These are phyloP conservation scores for Drosophila saltans DNA, from an alignment of 1,140 invertebrate genomes.

Conservation along the genomic window DNA sequence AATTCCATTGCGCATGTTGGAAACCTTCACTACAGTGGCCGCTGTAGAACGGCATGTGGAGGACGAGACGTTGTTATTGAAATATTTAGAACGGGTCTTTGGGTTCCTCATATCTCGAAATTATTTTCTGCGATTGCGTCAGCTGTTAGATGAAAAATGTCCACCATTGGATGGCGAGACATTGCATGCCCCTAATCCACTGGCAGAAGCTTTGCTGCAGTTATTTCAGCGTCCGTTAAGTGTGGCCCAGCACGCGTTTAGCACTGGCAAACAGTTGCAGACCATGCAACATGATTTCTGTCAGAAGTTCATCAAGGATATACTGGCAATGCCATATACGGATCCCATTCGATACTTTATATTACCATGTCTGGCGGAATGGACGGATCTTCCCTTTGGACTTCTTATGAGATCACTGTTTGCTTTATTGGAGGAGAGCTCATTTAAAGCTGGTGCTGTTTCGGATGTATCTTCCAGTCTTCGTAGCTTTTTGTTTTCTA, in stretches of 20 bases:
- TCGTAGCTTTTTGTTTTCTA: conserved; percentile 38
- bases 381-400: conserved; percentile 84
- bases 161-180: conserved; percentile 89
- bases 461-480: conserved; percentile 24
- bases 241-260: conserved; percentile 41
- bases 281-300: conserved; percentile 50
- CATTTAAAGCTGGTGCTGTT: not conserved
- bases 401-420: conserved; percentile 77
- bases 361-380: conserved; percentile 84
- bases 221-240: conserved; percentile 90
- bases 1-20: conserved; percentile 90
- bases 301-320: conserved; percentile 83
- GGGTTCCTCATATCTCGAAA: conserved; percentile 83
- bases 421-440: conserved; percentile 28
- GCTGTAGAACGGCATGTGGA: conserved; percentile 84
- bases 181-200: conserved; percentile 88
- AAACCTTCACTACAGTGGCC: conserved; percentile 89
- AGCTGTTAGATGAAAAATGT: conserved; percentile 88
- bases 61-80: conserved; percentile 82
- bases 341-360: conserved; percentile 85
- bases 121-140: conserved; percentile 90
- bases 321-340: conserved; percentile 84
- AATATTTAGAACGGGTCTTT: conserved; percentile 83
- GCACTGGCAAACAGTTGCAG: conserved; percentile 28
- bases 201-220: conserved; percentile 89